Evolutionary conservation across 2,888 invertebrate species (phyloP).

Genomic region (Dryocosmus kuriphilus): DNA sequence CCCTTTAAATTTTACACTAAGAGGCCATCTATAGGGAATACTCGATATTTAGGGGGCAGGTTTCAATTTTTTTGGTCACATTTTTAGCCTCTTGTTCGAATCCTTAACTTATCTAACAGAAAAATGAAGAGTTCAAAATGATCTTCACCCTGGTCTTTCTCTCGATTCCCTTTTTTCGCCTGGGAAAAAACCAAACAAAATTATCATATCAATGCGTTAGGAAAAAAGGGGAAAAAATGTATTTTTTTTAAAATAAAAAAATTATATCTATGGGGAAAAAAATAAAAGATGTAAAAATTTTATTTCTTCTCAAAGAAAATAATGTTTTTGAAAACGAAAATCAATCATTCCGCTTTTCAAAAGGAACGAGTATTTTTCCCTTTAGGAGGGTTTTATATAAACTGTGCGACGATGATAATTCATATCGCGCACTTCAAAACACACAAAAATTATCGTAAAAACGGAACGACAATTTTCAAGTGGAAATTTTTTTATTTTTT

Average conservation of each 20-base stretch:
- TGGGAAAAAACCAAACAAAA: background rate
- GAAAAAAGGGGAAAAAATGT: too few species aligned
- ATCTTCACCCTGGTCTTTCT: background rate
- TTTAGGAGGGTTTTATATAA: constrained; percentile 14
- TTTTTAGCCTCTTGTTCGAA: background rate
- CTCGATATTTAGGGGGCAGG: background rate
- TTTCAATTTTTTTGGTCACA: too few species aligned
- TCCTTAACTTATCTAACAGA: too few species aligned
- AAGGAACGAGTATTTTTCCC: constrained; percentile 8
- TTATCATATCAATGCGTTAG: too few species aligned
- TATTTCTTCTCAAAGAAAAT: background rate
- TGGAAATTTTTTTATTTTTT: background rate
- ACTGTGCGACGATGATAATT: constrained; percentile 22
- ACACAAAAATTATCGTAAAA: constrained; percentile 26
- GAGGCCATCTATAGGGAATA: background rate
- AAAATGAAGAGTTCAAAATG: background rate
- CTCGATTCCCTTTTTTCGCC: too few species aligned
- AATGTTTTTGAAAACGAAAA: background rate
- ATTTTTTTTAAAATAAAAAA: too few species aligned
- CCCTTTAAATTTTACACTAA: constrained; percentile 25
- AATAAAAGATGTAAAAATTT: background rate
- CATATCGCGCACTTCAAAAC: constrained; percentile 23
- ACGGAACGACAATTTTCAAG: constrained; percentile 3
- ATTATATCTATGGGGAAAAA: too few species aligned
- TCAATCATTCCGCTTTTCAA: constrained; percentile 13